Evolutionary conservation across 2,797 vertebrate species (phyloP), one percentile per base, ranked within the genome.

Genomic region (Petrocephalus schoutedeni): DNA sequence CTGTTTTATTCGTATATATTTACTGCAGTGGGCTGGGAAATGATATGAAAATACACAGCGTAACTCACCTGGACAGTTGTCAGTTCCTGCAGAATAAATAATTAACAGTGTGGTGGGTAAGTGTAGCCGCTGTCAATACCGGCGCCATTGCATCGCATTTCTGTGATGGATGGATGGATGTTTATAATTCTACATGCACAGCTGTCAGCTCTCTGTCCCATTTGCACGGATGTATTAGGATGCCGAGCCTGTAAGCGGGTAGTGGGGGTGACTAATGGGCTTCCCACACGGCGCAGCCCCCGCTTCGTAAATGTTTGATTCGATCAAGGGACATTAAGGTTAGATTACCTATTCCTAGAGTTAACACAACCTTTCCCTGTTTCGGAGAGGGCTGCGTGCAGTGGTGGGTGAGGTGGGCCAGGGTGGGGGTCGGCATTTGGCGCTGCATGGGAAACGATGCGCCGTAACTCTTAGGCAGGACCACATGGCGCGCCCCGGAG

Each of bases 281-380:
- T 96, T 97, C 95, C 90, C 94, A 95, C 95, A 92, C 93, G 4
- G 14, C 94, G 94, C 96, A 93, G 92, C 96, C 96, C 95, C 96
- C 95, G 97, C 98, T 98, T 96, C 97, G 98, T 98, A 98, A 98
- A 99, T 99, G 97, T 98, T 99, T 98, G 98, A 99, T 80, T 80
- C 36, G 7, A 80, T 49, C 74, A 16, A 4, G 97, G 98, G 98
- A 97, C 97, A 99, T 99, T 98, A 98, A 97, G 93, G 96, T 96
- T 97, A 97, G 97, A 98, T 98, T 97, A 99, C 97, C 96, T 96
- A 97, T 97, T 98, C 98, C 97, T 97, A 96, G 95, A 96, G 96
- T 96, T 96, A 96, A 97, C 96, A 94, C 91, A 95, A 96, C 57
- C 95, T 95, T 94, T n/a, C 95, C 95, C 94, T 93, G 95, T 95